These are phyloP conservation scores for Hirtodrosophila alboralis DNA, from an alignment of 2,888 invertebrate genomes.

Conservation along the genomic window DNA sequence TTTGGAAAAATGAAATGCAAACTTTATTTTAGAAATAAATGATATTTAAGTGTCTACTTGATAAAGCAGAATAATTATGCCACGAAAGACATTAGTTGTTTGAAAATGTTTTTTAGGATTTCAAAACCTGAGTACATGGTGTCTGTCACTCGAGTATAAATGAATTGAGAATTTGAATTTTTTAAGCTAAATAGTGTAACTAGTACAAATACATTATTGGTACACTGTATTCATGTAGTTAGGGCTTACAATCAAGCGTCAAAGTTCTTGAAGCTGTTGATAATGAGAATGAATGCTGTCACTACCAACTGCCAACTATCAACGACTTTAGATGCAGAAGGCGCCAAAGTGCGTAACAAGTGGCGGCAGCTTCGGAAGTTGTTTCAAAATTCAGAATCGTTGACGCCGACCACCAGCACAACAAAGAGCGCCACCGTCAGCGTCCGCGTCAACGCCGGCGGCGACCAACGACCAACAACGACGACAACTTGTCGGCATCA, in stretches of 20 bases:
- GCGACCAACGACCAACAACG: constrained; percentile 43
- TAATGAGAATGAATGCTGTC: constrained; percentile 25
- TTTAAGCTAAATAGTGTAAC: too few species aligned
- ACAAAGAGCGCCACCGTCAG: constrained; percentile 11
- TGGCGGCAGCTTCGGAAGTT: constrained; percentile 72
- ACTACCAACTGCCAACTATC: constrained; percentile 3
- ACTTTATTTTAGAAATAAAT: too few species aligned
- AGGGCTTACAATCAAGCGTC: constrained; percentile 46
- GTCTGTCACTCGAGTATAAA: too few species aligned
- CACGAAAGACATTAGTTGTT: too few species aligned
- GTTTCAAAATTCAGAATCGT: constrained; percentile 60
- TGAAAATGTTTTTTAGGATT: too few species aligned
- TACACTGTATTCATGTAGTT: too few species aligned
- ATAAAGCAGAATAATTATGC: too few species aligned
- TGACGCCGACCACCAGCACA: constrained; percentile 46
- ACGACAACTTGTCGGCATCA: constrained; percentile 76
- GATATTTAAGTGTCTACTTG: too few species aligned
- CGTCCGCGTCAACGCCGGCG: constrained; percentile 41
- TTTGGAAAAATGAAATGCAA: too few species aligned
- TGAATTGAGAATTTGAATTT: too few species aligned
- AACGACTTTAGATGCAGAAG: constrained; percentile 38
- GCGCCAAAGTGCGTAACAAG: constrained; percentile 81
- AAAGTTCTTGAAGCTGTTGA: constrained; percentile 24
- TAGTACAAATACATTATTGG: too few species aligned
- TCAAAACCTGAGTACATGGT: too few species aligned